Conservation (phyloP, 2,888 invertebrate genomes). For the Scaptodrosophila latifasciaeformis region DNA sequence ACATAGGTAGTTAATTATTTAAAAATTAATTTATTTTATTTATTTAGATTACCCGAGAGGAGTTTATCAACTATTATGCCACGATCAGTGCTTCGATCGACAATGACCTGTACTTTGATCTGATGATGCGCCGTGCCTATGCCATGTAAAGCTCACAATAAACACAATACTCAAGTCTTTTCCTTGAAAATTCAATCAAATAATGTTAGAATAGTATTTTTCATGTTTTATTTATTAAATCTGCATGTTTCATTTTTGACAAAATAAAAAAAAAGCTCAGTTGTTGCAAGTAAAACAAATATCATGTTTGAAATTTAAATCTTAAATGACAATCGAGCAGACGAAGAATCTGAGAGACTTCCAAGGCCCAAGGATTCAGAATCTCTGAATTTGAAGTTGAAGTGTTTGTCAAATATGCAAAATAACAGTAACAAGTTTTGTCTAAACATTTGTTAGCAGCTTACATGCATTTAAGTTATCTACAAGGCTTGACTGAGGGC, state of each 20-base stretch:
- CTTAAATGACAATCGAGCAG: constrained; percentile 5
- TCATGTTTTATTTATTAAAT: constrained; percentile 42
- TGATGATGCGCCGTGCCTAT: constrained; percentile 96
- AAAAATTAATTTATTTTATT: not conserved
- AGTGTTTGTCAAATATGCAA: constrained; percentile 50
- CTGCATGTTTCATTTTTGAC: constrained; percentile 31
- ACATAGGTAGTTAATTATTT: not conserved
- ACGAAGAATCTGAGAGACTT: constrained; percentile 2
- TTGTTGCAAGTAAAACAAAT: not conserved
- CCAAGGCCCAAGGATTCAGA: too few species aligned
- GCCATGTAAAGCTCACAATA: constrained; percentile 79
- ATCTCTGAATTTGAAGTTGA: constrained; percentile 14
- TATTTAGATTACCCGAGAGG: constrained; percentile 91
- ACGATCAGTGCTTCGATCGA: constrained; percentile 97
- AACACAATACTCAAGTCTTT: too few species aligned
- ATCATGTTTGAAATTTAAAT: not conserved
- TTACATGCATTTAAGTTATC: constrained; percentile 41
- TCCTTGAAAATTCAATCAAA: too few species aligned
- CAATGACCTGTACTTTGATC: constrained; percentile 93
- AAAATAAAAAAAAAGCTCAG: too few species aligned
- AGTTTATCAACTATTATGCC: constrained; percentile 95
- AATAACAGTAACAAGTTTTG: constrained; percentile 61
- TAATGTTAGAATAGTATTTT: not conserved
- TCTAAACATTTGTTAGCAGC: constrained; percentile 60
- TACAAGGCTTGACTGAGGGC: constrained; percentile 11